These are phyloP conservation scores for Heteronetta atricapilla DNA, from an alignment of 2,113 vertebrate genomes.

Conservation along the genomic window DNA sequence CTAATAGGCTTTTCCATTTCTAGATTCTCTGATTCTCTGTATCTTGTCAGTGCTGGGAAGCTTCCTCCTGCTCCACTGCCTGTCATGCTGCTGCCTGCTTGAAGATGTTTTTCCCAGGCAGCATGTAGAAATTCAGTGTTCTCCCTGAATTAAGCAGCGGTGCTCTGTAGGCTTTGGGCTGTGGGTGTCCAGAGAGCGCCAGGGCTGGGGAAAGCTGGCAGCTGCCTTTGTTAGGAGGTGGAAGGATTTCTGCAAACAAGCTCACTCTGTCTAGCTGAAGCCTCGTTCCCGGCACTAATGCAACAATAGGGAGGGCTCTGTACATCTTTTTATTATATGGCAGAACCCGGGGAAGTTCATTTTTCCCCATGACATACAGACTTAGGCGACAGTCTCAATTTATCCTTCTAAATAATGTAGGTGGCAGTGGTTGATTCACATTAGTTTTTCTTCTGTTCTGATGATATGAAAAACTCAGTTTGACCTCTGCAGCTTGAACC, in stretches of 20 bases:
- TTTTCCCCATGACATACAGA: conserved; percentile 70
- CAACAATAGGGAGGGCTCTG: conserved; percentile 59
- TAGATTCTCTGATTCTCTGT: conserved; percentile 9
- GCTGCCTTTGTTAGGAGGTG: conserved; percentile 4
- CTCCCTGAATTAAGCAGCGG: background rate
- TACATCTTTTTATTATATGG: conserved; percentile 69
- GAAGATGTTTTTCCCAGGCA: conserved; percentile 30
- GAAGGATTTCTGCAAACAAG: conserved; percentile 10
- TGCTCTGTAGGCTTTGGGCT: background rate
- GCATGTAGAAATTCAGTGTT: background rate
- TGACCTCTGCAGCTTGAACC: conserved; percentile 68
- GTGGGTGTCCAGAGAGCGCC: background rate
- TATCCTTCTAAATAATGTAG: conserved; percentile 74
- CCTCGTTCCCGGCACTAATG: conserved; percentile 48
- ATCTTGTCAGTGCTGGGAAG: conserved; percentile 22
- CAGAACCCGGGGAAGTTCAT: conserved; percentile 64
- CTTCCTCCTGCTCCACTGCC: conserved; percentile 16
- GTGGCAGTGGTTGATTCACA: conserved; percentile 67
- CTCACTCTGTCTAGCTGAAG: conserved; percentile 18
- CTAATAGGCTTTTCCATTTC: conserved; percentile 46
- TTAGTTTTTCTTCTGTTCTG: conserved; percentile 71
- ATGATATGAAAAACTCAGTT: conserved; percentile 70
- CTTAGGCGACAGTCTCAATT: conserved; percentile 66
- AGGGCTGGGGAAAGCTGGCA: background rate
- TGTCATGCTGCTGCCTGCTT: conserved; percentile 43